phyloP scores from a whole-genome alignment of 2,888 invertebrate genomes.

The Ochropleura plecta region DNA sequence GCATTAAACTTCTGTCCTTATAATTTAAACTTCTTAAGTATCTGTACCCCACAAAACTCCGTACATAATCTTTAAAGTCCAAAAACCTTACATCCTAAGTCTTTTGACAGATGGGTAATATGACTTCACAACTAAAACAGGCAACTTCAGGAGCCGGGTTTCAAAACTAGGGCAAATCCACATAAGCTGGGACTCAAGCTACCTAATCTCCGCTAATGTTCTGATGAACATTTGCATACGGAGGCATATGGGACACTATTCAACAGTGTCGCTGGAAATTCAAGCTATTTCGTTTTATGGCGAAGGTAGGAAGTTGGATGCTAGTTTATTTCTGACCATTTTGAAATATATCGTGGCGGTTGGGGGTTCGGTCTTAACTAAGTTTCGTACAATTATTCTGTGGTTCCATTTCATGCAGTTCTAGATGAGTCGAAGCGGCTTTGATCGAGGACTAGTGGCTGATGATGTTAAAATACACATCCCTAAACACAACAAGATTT shows the following conservation, averaged over 20 bases:
- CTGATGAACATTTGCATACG: constrained; percentile 56
- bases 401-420: not conserved
- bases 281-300: constrained; percentile 1
- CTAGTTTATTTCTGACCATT: not conserved
- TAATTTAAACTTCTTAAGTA: not conserved
- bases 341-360: not conserved
- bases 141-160: constrained; percentile 38
- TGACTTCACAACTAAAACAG: constrained; percentile 41
- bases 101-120: constrained; percentile 25
- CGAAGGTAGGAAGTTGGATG: not conserved
- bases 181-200: constrained; percentile 34
- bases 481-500: not conserved
- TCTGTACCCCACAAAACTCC: not conserved
- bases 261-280: constrained; percentile 22
- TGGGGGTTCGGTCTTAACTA: not conserved
- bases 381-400: not conserved
- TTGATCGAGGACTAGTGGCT: not conserved
- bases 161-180: constrained; percentile 55
- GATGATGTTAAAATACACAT: not conserved
- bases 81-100: constrained; percentile 12
- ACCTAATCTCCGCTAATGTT: constrained; percentile 57
- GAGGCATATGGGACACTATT: constrained; percentile 22
- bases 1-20: not conserved
- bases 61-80: not conserved
- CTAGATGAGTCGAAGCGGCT: not conserved